Conservation (phyloP, 2,113 vertebrate genomes). For the Crotalus helleri region DNA sequence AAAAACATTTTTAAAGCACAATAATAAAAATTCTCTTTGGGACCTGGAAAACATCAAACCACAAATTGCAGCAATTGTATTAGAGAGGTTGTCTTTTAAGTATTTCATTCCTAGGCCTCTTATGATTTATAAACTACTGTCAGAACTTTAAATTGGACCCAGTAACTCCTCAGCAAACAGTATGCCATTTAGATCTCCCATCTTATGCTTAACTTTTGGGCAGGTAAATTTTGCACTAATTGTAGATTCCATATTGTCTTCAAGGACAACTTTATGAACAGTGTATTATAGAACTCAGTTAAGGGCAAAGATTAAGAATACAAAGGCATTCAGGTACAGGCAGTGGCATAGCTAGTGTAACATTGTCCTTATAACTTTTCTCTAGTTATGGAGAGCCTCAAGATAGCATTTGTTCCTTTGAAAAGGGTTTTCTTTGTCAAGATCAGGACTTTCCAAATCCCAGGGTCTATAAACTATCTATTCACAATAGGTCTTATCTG, state of each 20-base stretch:
- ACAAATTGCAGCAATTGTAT: background rate
- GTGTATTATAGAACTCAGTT: background rate
- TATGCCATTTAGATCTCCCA: background rate
- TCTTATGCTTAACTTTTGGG: background rate
- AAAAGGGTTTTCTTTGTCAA: background rate
- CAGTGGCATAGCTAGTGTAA: background rate
- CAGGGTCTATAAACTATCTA: background rate
- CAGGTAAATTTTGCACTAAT: background rate
- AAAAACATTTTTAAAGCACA: background rate
- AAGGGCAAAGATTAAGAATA: background rate
- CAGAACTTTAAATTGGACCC: background rate
- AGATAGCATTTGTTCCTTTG: background rate
- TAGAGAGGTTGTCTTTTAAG: background rate
- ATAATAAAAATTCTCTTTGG: background rate
- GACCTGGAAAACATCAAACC: background rate
- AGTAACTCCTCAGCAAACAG: background rate
- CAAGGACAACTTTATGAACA: background rate
- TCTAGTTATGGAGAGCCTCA: background rate
- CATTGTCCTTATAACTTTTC: background rate
- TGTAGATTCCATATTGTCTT: background rate
- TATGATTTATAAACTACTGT: background rate
- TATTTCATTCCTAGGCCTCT: background rate
- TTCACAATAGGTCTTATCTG: background rate
- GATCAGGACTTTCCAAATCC: background rate
- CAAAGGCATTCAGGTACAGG: background rate